Evolutionary conservation across 2,888 invertebrate species (phyloP).

Genomic region (Aricia artaxerxes): DNA sequence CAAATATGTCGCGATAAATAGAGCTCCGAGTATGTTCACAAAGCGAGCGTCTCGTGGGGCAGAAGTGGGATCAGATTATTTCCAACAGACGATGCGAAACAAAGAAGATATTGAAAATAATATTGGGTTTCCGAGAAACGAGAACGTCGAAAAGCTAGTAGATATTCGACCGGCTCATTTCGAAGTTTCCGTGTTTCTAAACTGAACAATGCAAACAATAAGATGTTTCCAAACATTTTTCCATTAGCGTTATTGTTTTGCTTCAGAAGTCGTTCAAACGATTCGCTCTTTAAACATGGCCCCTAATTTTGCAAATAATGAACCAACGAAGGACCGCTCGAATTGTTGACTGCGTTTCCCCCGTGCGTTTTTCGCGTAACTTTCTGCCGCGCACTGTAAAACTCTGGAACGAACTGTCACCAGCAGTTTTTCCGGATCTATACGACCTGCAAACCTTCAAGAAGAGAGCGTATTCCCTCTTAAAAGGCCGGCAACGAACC

Average conservation of each 20-base stretch:
- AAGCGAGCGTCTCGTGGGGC: background rate
- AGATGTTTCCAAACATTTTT: conserved; percentile 20
- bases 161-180: background rate
- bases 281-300: background rate
- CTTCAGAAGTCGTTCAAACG: conserved; percentile 8
- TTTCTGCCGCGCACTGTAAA: too few relatives aligned
- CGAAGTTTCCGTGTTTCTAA: conserved; percentile 14
- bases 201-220: conserved; percentile 17
- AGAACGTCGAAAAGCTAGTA: background rate
- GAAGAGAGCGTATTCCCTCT: too few relatives aligned
- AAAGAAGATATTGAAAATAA: conserved; percentile 7
- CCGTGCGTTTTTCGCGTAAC: too few relatives aligned
- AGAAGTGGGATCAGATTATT: conserved; percentile 5
- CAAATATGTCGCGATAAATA: conserved; percentile 2
- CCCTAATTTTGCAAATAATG: background rate
- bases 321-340: too few relatives aligned
- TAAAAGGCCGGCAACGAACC: too few relatives aligned
- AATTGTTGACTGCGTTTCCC: too few relatives aligned
- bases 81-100: conserved; percentile 9
- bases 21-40: background rate
- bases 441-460: too few relatives aligned
- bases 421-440: too few relatives aligned
- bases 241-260: conserved; percentile 17
- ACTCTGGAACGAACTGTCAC: too few relatives aligned
- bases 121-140: background rate